Conservation (phyloP, 1,140 invertebrate species). For the Cataglyphis hispanica region DNA sequence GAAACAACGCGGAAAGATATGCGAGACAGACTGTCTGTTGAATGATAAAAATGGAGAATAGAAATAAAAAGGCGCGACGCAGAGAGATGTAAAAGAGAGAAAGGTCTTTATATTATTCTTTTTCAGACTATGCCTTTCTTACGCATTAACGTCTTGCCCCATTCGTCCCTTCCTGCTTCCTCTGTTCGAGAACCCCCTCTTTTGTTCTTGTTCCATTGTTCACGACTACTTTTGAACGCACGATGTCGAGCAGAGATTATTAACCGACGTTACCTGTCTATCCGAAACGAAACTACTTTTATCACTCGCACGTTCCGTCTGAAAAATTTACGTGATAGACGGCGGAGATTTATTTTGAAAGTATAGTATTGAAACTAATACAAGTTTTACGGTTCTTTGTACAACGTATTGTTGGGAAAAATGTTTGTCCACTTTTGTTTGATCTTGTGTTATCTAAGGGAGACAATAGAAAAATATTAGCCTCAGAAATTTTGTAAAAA, state of each 20-base stretch:
- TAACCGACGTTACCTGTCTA: conserved; percentile 35
- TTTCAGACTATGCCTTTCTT: conserved; percentile 53
- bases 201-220: conserved; percentile 72
- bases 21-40: conserved; percentile 7
- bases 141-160: conserved; percentile 61
- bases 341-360: not conserved
- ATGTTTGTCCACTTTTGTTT: not conserved
- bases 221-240: conserved; percentile 60
- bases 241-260: conserved; percentile 60
- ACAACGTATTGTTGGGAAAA: not conserved
- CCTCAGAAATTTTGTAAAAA: not conserved
- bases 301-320: not conserved
- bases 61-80: conserved; percentile 56
- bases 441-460: not conserved
- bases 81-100: conserved; percentile 52
- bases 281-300: conserved; percentile 21
- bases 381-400: not conserved
- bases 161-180: conserved; percentile 39
- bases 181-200: conserved; percentile 52
- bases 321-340: conserved; percentile 4
- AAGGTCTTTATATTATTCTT: conserved; percentile 60
- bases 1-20: not conserved
- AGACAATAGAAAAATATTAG: not conserved
- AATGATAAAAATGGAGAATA: conserved; percentile 49
- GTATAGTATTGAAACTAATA: not conserved